phyloP scores from a whole-genome alignment of 2,113 vertebrate species.

The Stigmatopora argus region DNA sequence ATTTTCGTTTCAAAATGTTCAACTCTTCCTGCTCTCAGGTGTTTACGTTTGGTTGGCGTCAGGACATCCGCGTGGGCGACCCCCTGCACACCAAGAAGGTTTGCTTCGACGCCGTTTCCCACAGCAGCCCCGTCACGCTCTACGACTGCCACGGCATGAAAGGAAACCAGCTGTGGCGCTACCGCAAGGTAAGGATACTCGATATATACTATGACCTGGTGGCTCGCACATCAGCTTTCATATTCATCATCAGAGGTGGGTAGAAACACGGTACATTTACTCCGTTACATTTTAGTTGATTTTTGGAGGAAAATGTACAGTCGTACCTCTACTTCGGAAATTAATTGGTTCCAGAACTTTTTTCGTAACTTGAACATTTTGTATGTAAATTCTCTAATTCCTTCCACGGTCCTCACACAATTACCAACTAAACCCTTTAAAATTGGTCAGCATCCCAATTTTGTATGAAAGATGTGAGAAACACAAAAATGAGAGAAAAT shows the following conservation, averaged over 20 bases:
- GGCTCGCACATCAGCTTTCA: background rate
- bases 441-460: too few relatives aligned
- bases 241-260: background rate
- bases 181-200: constrained; percentile 74
- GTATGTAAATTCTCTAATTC: too few relatives aligned
- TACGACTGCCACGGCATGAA: constrained; percentile 97
- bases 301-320: too few relatives aligned
- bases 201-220: background rate
- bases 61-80: constrained; percentile 91
- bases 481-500: too few relatives aligned
- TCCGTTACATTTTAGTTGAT: too few relatives aligned
- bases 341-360: too few relatives aligned
- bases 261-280: too few relatives aligned
- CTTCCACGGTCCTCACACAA: too few relatives aligned
- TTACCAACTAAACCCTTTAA: too few relatives aligned
- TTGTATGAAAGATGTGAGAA: too few relatives aligned
- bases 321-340: too few relatives aligned
- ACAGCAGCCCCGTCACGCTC: constrained; percentile 87
- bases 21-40: constrained; percentile 66
- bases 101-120: constrained; percentile 90
- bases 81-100: constrained; percentile 92
- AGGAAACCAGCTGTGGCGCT: constrained; percentile 97
- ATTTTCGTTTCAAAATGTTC: background rate
- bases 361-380: too few relatives aligned
- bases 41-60: constrained; percentile 94